Conservation (phyloP, 2,797 vertebrate genomes). For the Anableps anableps region DNA sequence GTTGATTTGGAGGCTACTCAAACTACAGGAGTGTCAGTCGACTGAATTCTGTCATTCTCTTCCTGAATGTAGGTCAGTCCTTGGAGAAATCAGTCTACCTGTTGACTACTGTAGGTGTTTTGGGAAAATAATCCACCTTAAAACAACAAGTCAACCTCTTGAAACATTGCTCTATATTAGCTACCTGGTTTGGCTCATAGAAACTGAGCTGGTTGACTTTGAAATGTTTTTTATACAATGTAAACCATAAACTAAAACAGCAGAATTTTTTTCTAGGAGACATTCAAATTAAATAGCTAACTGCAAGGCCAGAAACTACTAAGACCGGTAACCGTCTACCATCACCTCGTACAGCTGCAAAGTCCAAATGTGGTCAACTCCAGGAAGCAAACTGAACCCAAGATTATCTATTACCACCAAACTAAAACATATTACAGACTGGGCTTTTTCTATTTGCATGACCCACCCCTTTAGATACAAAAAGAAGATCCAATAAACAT, state of each 20-base stretch:
- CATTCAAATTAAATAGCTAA: slow-evolving; percentile 1
- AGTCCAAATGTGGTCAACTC: slow-evolving; percentile 28
- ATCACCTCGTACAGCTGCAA: slow-evolving; percentile 34
- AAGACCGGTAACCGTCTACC: slow-evolving; percentile 30
- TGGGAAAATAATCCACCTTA: slow-evolving; percentile 39
- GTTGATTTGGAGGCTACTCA: slow-evolving; percentile 19
- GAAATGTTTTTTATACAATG: slow-evolving; percentile 8
- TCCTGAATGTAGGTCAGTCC: slow-evolving; percentile 15
- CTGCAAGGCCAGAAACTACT: slow-evolving; percentile 6
- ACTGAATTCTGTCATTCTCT: slow-evolving; percentile 25
- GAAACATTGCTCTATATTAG: slow-evolving; percentile 28
- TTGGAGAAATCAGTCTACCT: slow-evolving; percentile 16
- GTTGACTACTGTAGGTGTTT: slow-evolving; percentile 32
- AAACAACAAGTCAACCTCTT: slow-evolving; percentile 59
- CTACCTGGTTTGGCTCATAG: slow-evolving; percentile 21
- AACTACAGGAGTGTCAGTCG: background rate
- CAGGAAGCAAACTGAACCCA: slow-evolving; percentile 25
- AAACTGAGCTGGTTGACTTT: slow-evolving; percentile 10
- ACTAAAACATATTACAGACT: slow-evolving; percentile 46
- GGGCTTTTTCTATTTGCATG: slow-evolving; percentile 76
- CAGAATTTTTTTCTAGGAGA: slow-evolving; percentile 16
- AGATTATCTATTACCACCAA: slow-evolving; percentile 38
- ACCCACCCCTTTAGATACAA: slow-evolving; percentile 74
- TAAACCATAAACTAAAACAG: slow-evolving; percentile 4
- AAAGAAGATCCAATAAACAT: slow-evolving; percentile 59